Evolutionary conservation across 2,888 invertebrate genomes (phyloP).

Genomic region (Drosophila seclusa): DNA sequence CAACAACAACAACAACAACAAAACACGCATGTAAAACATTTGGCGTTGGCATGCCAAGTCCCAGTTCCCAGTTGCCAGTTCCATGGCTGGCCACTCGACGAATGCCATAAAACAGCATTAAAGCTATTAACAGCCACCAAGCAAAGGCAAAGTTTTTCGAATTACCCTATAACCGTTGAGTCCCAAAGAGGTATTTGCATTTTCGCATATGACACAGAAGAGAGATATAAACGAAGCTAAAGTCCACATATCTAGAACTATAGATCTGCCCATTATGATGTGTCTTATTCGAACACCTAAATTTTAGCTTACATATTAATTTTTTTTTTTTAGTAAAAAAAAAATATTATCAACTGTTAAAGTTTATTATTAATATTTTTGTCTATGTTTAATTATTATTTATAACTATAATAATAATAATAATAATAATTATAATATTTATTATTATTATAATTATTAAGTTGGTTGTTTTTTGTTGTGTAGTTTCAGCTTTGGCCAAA

Average conservation of each 20-base stretch:
- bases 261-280: neutral
- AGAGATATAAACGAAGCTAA: neutral
- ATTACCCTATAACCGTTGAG: slow-evolving; percentile 30
- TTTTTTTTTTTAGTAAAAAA: too few species aligned
- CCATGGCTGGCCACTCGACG: slow-evolving; percentile 67
- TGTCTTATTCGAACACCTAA: neutral
- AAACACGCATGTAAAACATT: slow-evolving; percentile 75
- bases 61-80: slow-evolving; percentile 37
- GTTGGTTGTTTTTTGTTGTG: neutral
- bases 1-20: slow-evolving; percentile 40
- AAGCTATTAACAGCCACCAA: slow-evolving; percentile 72
- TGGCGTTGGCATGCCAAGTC: slow-evolving; percentile 76
- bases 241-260: neutral
- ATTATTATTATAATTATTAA: neutral
- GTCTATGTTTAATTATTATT: neutral
- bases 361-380: neutral
- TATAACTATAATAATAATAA: too few species aligned
- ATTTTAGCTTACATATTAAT: neutral
- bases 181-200: neutral
- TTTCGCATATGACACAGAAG: neutral
- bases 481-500: neutral
- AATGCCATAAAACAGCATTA: slow-evolving; percentile 78
- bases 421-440: neutral
- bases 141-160: slow-evolving; percentile 34
- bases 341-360: too few species aligned